Evolutionary conservation across 2,888 invertebrate genomes (phyloP).

Genomic region (Schizaphis graminum): DNA sequence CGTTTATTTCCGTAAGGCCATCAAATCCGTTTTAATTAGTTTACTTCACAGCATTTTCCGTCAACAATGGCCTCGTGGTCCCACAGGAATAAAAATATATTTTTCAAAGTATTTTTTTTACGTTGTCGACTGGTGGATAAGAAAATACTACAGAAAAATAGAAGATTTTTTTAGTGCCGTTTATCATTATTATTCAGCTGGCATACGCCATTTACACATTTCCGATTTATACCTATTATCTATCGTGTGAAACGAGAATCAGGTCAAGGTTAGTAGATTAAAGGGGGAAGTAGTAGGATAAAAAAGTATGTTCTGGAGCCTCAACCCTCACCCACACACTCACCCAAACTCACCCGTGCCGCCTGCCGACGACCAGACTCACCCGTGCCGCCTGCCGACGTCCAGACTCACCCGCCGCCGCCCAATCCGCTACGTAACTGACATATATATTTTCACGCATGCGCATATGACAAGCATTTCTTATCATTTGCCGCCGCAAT

Average conservation of each 20-base stretch:
- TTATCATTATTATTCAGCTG: neutral
- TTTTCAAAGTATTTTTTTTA: neutral
- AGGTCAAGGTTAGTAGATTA: neutral
- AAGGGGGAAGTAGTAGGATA: too few species aligned
- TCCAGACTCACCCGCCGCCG: too few species aligned
- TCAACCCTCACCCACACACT: too few species aligned
- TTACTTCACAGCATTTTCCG: neutral
- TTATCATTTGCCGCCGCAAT: too few species aligned
- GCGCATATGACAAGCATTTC: too few species aligned
- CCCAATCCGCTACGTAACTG: too few species aligned
- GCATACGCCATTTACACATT: neutral
- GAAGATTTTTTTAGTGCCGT: neutral
- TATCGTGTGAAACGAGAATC: neutral
- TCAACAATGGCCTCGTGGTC: neutral
- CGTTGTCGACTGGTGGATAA: neutral
- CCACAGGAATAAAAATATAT: neutral
- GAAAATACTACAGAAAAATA: neutral
- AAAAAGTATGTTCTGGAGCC: too few species aligned
- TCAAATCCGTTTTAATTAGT: slow-evolving; percentile 16
- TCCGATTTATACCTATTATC: neutral
- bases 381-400: too few species aligned
- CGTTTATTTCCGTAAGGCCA: neutral
- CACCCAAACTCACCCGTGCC: too few species aligned
- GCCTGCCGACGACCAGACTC: too few species aligned
- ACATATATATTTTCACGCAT: too few species aligned